Conservation (phyloP, 2,888 invertebrate species). For the Ophion ventricosus region DNA sequence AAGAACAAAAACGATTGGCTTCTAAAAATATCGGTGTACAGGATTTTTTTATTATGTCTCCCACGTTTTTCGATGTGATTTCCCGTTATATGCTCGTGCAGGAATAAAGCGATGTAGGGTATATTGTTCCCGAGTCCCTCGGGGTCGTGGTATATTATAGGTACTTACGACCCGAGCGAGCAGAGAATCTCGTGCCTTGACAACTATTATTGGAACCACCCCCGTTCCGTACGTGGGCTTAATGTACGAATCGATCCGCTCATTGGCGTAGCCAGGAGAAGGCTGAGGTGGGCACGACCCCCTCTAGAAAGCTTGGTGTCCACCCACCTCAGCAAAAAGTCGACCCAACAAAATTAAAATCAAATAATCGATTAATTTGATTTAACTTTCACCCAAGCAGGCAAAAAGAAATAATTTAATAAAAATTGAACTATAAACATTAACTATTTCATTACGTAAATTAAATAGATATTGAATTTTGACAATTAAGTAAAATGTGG, state of each 20-base stretch:
- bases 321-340: no score
- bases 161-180: not conserved
- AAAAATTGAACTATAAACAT: no score
- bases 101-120: not conserved
- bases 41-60: not conserved
- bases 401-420: no score
- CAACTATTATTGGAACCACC: constrained; percentile 40
- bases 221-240: constrained; percentile 21
- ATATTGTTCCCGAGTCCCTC: constrained; percentile 4
- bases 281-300: constrained; percentile 15
- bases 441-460: no score
- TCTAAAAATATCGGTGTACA: not conserved
- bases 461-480: no score
- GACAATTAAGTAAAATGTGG: no score
- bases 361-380: no score
- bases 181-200: constrained; percentile 14
- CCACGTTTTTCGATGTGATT: constrained; percentile 12
- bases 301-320: no score
- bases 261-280: constrained; percentile 16
- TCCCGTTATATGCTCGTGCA: not conserved
- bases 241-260: constrained; percentile 37
- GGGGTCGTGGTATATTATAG: not conserved
- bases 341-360: no score
- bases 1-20: not conserved
- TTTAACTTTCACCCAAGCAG: no score